These are phyloP conservation scores for Lerista edwardsae DNA, from an alignment of 2,797 vertebrate genomes.

Conservation along the genomic window DNA sequence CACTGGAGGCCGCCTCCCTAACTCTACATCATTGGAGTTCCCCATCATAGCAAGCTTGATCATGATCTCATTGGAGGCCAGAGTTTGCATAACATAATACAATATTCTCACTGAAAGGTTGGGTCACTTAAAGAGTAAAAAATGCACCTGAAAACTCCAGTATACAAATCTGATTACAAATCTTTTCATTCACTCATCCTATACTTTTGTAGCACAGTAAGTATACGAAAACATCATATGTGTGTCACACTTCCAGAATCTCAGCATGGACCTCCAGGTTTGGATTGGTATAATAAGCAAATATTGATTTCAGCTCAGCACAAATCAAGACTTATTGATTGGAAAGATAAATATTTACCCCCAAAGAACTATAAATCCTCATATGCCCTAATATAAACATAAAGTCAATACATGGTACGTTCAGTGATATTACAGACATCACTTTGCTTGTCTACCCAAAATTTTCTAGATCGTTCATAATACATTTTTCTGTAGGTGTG, in stretches of 20 bases:
- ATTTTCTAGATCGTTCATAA: not conserved
- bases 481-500: not conserved
- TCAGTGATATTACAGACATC: conserved; percentile 7
- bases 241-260: conserved; percentile 2
- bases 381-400: not conserved
- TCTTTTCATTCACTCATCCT: not conserved
- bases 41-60: not conserved
- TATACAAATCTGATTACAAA: not conserved
- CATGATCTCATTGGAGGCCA: not conserved
- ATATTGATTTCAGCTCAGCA: not conserved
- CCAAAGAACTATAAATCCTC: conserved; percentile 8
- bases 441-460: not conserved
- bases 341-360: not conserved
- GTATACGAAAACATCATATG: not conserved
- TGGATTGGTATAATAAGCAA: conserved; percentile 23
- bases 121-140: not conserved
- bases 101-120: not conserved
- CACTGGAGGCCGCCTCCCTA: too few relatives aligned
- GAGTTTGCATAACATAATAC: not conserved
- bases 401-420: conserved; percentile 9
- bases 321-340: conserved; percentile 27
- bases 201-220: not conserved
- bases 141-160: not conserved
- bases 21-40: not conserved
- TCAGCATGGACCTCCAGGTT: not conserved